phyloP scores from a whole-genome alignment of 1,140 invertebrate species.

The Mercenaria mercenaria region DNA sequence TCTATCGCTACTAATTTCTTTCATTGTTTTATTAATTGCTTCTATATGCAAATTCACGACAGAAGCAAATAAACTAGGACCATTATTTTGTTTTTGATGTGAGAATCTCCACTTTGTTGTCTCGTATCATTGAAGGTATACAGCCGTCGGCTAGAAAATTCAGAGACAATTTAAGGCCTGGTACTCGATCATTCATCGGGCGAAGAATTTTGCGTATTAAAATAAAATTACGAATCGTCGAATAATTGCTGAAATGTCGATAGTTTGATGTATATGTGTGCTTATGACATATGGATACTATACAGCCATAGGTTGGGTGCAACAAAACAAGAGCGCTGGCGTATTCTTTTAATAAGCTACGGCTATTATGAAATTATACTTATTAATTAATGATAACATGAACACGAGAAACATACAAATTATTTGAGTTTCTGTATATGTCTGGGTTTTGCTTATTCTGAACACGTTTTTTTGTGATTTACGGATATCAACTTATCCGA shows the following conservation, averaged over 20 bases:
- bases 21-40: constrained; percentile 54
- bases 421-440: too few species aligned
- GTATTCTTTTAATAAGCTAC: too few species aligned
- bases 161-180: constrained; percentile 11
- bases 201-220: constrained; percentile 14
- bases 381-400: too few species aligned
- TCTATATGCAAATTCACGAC: constrained; percentile 53
- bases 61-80: constrained; percentile 44
- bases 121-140: not conserved
- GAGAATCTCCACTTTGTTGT: constrained; percentile 49
- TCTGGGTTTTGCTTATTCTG: too few species aligned
- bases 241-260: constrained; percentile 20
- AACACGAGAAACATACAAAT: too few species aligned
- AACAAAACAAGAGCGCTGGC: not conserved
- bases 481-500: too few species aligned
- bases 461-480: too few species aligned
- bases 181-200: constrained; percentile 30
- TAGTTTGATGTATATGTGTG: constrained; percentile 1
- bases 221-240: constrained; percentile 2
- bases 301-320: not conserved
- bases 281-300: not conserved
- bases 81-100: constrained; percentile 60
- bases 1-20: constrained; percentile 25
- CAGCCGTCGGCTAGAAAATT: constrained; percentile 1
- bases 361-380: too few species aligned